Base-by-base conservation (phyloP, 2,113 vertebrate species). In the Rhinogobius similis region DNA sequence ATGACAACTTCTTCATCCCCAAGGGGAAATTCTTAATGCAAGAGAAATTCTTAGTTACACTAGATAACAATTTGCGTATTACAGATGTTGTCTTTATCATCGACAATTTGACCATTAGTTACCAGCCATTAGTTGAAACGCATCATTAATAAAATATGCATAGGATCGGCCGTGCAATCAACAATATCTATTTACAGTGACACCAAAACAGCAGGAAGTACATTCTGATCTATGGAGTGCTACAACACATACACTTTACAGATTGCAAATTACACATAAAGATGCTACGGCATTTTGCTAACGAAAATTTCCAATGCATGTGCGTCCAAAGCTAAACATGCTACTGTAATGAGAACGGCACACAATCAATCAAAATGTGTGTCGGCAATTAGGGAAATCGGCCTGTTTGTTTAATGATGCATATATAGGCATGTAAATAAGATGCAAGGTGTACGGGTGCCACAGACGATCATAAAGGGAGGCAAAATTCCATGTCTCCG, bases 321-420 rank as follows among this genome's bases (percentile, higher is more conserved):
- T 29, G 55, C 26, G 26, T 58, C 55, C 55, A 18, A 18, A 58
- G 13, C 26, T 10, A n/a, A n/a, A 58, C 24, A 58, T 12, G 26
- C 26, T 0, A 16, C 55, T 2, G 14, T 29, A 58, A 58, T 58
- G 55, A 58, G 26, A 58, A 18, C 26, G 1, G 1, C 5, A 9
- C 1, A 18, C 14, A 58, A 58, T 58, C 55, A 29, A 58, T 58
- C 55, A 58, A 58, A 58, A 18, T 10, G 24, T 4, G 12, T 18
- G 53, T 27, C 53, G 13, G 24, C 53, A 56, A 29, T 56, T 29
- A 56, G 26, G 14, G 26, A 18, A 29, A 29, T 16, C 4, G 13
- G 6, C 55, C 26, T 18, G 55, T 58, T 58, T 58, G 55, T 58
- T 32, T 29, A 58, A 58, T 58, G 55, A 58, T 29, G 55, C 55